These are phyloP conservation scores for Trichoplusia ni DNA, from an alignment of 1,140 invertebrate genomes.

Conservation along the genomic window DNA sequence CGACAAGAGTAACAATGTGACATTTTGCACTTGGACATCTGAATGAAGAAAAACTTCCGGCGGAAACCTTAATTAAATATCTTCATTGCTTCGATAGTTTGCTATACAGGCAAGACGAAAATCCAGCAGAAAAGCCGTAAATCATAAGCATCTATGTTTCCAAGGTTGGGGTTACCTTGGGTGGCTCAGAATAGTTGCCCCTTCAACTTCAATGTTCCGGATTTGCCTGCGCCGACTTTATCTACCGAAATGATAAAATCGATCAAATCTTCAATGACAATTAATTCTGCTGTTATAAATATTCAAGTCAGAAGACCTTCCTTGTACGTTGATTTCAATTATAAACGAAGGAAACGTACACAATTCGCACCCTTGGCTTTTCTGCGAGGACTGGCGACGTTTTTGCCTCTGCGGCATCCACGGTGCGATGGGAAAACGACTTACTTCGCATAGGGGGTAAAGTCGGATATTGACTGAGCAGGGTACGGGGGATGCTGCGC, in stretches of 20 bases:
- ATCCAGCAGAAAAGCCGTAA: no score
- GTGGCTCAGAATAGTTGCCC: background rate
- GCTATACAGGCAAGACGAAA: no score
- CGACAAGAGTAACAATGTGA: no score
- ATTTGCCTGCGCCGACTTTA: no score
- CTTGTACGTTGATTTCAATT: constrained; percentile 62
- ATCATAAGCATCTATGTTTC: no score
- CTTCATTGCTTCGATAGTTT: no score
- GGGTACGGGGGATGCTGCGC: constrained; percentile 72
- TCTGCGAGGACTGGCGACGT: constrained; percentile 71
- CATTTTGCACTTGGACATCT: no score
- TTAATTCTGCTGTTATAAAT: constrained; percentile 26
- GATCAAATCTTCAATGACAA: background rate
- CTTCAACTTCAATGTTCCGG: background rate
- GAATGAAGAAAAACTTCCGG: no score
- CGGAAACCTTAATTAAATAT: no score
- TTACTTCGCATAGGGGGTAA: constrained; percentile 24
- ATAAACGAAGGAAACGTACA: constrained; percentile 63
- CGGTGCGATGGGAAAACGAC: constrained; percentile 30
- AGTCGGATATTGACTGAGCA: constrained; percentile 46
- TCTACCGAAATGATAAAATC: no score
- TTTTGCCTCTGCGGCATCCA: constrained; percentile 77
- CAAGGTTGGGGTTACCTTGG: no score
- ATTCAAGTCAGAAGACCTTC: constrained; percentile 16
- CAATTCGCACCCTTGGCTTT: constrained; percentile 76